Percentiles rank a stretch among this genome's conserved stretches.
Conservation (phyloP, 2,113 vertebrate species). For the Uropsilus gracilis region DNA sequence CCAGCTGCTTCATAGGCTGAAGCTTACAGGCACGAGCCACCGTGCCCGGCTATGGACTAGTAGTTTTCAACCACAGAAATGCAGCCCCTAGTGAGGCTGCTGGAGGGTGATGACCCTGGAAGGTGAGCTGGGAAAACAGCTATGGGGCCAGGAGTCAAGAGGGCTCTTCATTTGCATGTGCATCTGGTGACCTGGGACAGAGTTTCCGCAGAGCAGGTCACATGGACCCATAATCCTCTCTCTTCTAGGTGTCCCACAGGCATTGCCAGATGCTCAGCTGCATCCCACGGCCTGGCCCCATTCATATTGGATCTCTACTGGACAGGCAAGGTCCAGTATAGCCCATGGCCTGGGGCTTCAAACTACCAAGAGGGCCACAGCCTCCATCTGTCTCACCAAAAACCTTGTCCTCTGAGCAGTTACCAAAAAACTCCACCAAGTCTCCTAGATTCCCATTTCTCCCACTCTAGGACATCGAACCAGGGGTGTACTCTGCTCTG, state of each 20-base stretch:
- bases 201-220: conserved; percentile 13
- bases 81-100: background rate
- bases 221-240: conserved; percentile 29
- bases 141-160: background rate
- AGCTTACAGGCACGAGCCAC: too few relatives aligned
- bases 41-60: too few relatives aligned
- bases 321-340: background rate
- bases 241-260: background rate
- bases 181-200: conserved; percentile 34
- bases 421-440: background rate
- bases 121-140: background rate
- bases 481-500: background rate
- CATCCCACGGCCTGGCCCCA: background rate
- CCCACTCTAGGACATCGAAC: background rate
- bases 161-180: conserved; percentile 7
- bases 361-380: background rate
- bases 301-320: background rate
- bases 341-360: background rate
- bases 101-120: background rate
- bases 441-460: background rate
- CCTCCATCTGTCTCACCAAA: background rate
- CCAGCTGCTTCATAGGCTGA: too few relatives aligned
- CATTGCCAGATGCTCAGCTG: background rate
- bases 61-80: too few relatives aligned
- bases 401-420: background rate